Conservation (phyloP, 1,140 invertebrate species). For the Nilaparvata lugens region DNA sequence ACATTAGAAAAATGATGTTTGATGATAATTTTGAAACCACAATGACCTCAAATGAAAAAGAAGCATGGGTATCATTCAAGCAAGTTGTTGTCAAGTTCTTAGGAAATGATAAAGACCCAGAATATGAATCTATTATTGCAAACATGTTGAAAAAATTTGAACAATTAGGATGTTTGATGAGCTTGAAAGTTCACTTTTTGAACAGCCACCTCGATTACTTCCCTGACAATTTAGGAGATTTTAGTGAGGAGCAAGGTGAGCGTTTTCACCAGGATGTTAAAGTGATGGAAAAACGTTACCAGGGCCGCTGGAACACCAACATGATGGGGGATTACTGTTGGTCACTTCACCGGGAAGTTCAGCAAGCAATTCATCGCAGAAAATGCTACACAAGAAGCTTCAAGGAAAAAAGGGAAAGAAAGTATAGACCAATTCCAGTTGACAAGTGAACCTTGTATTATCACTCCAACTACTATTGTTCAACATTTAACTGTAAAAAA, state of each 20-base stretch:
- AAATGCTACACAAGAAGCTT: slow-evolving; percentile 12
- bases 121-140: slow-evolving; percentile 27
- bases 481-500: not conserved
- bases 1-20: slow-evolving; percentile 29
- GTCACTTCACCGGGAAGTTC: slow-evolving; percentile 25
- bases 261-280: slow-evolving; percentile 34
- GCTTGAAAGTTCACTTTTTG: slow-evolving; percentile 34
- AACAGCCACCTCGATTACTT: slow-evolving; percentile 34
- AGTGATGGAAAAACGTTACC: slow-evolving; percentile 28
- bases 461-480: not conserved
- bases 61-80: slow-evolving; percentile 20
- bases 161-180: slow-evolving; percentile 33
- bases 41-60: slow-evolving; percentile 18
- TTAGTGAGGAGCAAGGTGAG: slow-evolving; percentile 29
- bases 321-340: slow-evolving; percentile 34
- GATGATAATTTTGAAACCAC: slow-evolving; percentile 18
- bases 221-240: slow-evolving; percentile 31
- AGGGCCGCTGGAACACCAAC: slow-evolving; percentile 29
- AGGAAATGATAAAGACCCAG: slow-evolving; percentile 25
- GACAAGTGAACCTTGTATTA: not conserved
- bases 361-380: slow-evolving; percentile 9
- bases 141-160: slow-evolving; percentile 26
- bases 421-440: not conserved
- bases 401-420: not conserved
- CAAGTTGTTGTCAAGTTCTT: slow-evolving; percentile 24